phyloP scores from a whole-genome alignment of 2,797 vertebrate species.

The Ambastaia sidthimunki region DNA sequence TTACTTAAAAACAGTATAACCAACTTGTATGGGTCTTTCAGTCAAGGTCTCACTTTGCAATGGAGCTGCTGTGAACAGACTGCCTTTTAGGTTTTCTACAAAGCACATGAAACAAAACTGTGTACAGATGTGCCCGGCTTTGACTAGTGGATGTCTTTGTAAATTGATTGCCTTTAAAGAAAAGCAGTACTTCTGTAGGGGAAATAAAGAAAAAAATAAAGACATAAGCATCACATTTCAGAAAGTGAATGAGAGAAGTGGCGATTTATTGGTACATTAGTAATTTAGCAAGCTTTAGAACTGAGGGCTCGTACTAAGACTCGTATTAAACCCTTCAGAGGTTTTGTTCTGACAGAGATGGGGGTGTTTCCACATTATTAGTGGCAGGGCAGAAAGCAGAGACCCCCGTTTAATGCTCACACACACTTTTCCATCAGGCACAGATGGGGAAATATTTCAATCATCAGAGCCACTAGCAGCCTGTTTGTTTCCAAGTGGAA shows the following conservation, averaged over 20 bases:
- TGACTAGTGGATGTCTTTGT: constrained; percentile 15
- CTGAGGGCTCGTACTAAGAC: constrained; percentile 1
- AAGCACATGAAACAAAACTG: constrained; percentile 43
- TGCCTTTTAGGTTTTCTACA: constrained; percentile 39
- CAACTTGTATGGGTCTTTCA: constrained; percentile 54
- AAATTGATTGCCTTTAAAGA: constrained; percentile 23
- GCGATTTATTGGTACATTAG: constrained; percentile 35
- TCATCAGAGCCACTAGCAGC: constrained; percentile 39
- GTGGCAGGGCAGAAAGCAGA: constrained; percentile 38
- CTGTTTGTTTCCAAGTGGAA: constrained; percentile 53
- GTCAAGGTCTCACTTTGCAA: constrained; percentile 43
- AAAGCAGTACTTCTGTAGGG: constrained; percentile 13
- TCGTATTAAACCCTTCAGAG: constrained; percentile 43
- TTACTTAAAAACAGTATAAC: constrained; percentile 53
- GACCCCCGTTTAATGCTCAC: constrained; percentile 14
- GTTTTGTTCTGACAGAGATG: constrained; percentile 42
- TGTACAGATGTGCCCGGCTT: constrained; percentile 36
- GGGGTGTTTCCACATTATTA: constrained; percentile 55
- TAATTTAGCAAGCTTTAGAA: constrained; percentile 27
- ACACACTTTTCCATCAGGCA: constrained; percentile 38
- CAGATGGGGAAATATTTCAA: constrained; percentile 36
- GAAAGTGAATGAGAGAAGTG: constrained; percentile 24
- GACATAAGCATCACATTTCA: constrained; percentile 1
- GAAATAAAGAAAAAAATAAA: neutral
- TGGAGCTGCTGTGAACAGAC: constrained; percentile 34